Percentiles rank a stretch among this genome's conserved stretches.
Conservation (phyloP, 2,797 vertebrate genomes). For the Eulemur mongoz region DNA sequence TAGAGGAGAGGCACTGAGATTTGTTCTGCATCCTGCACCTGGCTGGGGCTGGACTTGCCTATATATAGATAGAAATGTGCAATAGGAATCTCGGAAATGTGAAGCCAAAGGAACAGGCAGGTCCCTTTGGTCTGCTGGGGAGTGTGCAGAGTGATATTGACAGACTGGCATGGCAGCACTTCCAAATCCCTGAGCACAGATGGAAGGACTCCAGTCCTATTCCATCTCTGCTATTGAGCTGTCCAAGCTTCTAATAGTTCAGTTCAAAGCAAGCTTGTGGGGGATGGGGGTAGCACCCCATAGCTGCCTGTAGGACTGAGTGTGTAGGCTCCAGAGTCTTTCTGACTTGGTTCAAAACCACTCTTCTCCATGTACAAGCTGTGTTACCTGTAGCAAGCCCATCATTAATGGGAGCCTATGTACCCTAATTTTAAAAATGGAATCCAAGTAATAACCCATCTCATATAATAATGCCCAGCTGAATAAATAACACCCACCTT, state of each 20-base stretch:
- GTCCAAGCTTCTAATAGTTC: not conserved
- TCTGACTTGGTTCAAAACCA: not conserved
- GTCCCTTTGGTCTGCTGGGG: not conserved
- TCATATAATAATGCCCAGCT: not conserved
- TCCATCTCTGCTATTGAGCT: not conserved
- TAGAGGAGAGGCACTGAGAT: conserved; percentile 13
- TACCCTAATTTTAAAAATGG: not conserved
- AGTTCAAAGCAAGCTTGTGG: not conserved
- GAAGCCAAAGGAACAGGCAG: not conserved
- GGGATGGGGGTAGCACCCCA: not conserved
- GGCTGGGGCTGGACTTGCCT: conserved; percentile 25
- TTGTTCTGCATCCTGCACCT: conserved; percentile 60
- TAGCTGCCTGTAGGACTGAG: not conserved
- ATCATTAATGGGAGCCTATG: not conserved
- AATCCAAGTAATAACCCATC: not conserved
- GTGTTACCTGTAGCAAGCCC: not conserved
- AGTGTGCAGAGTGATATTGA: not conserved
- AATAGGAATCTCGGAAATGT: conserved; percentile 57
- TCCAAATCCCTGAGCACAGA: not conserved
- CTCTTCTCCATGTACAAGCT: not conserved
- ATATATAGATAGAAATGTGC: conserved; percentile 28
- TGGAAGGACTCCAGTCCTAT: not conserved
- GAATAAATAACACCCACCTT: not conserved
- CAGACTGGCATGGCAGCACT: not conserved
- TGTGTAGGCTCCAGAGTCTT: not conserved